Percentiles rank a stretch among this genome's conserved stretches.
phyloP scores from a whole-genome alignment of 2,888 invertebrate genomes.

The Philereme transversata region DNA sequence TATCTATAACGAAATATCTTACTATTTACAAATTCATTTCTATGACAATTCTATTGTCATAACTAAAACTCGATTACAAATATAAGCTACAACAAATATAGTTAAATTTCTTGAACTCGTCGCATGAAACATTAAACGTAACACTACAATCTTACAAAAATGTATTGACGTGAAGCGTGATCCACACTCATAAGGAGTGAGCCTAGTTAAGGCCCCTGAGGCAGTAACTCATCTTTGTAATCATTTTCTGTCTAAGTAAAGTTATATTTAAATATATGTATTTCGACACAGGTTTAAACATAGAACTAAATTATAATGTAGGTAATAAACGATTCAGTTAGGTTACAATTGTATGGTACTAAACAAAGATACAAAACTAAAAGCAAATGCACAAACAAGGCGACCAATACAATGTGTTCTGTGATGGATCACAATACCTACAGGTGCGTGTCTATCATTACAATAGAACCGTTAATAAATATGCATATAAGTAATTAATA shows the following conservation, averaged over 20 bases:
- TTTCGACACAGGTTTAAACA: slow-evolving; percentile 38
- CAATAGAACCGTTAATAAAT: slow-evolving; percentile 76
- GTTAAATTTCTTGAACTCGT: slow-evolving; percentile 14
- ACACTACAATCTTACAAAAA: background rate
- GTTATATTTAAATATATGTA: slow-evolving; percentile 46
- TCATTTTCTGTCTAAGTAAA: slow-evolving; percentile 35
- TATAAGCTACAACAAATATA: slow-evolving; percentile 34
- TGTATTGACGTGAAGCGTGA: background rate
- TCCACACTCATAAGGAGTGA: slow-evolving; percentile 8
- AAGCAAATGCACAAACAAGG: slow-evolving; percentile 81
- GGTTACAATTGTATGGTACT: slow-evolving; percentile 50
- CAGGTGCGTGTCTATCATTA: slow-evolving; percentile 52
- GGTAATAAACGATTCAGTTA: slow-evolving; percentile 49
- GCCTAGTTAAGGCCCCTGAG: slow-evolving; percentile 22
- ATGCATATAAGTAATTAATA: slow-evolving; percentile 75
- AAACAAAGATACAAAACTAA: slow-evolving; percentile 65
- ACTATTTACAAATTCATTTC: slow-evolving; percentile 60
- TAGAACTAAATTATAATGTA: slow-evolving; percentile 48
- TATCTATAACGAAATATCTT: slow-evolving; percentile 49
- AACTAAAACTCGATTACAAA: slow-evolving; percentile 33
- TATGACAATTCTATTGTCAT: slow-evolving; percentile 42
- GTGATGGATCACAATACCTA: slow-evolving; percentile 67
- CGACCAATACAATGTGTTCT: slow-evolving; percentile 65
- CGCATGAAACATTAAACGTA: slow-evolving; percentile 18
- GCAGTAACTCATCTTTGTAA: slow-evolving; percentile 35